Evolutionary conservation across 2,888 invertebrate genomes (phyloP), one percentile per base, ranked within the genome.

Genomic region (Leptinotarsa juncta): DNA sequence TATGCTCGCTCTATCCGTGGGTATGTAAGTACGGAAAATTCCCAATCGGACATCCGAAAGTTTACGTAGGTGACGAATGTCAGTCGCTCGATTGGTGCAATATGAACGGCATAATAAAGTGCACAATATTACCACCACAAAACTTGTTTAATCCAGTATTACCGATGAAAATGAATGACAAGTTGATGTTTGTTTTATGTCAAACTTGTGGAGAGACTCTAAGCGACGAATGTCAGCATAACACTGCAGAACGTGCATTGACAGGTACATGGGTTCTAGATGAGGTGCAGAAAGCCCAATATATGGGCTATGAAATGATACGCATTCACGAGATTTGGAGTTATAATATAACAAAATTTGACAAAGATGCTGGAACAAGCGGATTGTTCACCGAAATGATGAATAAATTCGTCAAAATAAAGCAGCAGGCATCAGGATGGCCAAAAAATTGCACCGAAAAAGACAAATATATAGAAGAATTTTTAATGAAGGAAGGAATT

Each of bases 301-400:
- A 32, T 7, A 32, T 49, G 42, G 85, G 85, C 0, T 88, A 87
- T 70, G 71, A 74, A 68, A 78, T 86, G 20, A 3, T 83, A 0
- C 75, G 85, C 5, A 70, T 70, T 51, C 57, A 14, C 62, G 77
- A 77, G 26, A 48, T 77, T 1, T 75, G 73, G 73, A 65, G 5
- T 3, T 75, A 73, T 51, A 16, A 69, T 12, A 55, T 69, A n/a
- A 15, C 65, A 16, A 73, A 86, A 68, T 87, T 85, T 50, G 75
- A 83, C 51, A 51, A 51, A 51, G 70, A 20, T 3, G 75, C 18
- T 48, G 72, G 69, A 12, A 74, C 65, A 3, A 82, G 77, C 0
- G 84, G 85, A 4, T 70, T 87, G 10, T 87, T 87, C 77, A 72
- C 82, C 3, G 79, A 76, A 1, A 86, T 84, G 75, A 82, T 86